Conservation (phyloP, 2,797 vertebrate species). For the Gymnoscopelus braueri region DNA sequence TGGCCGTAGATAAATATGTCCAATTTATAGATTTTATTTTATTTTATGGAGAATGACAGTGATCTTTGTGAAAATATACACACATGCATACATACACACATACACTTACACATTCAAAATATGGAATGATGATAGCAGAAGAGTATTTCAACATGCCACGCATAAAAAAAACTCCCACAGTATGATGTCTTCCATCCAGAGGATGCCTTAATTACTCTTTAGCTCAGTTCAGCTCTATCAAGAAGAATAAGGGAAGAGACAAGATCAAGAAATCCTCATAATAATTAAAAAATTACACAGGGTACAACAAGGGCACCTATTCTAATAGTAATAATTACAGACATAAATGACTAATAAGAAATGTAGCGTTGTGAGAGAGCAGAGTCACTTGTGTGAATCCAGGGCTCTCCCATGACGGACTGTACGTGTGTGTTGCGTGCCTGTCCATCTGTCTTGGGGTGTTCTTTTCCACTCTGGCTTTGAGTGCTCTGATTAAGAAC, state of each 20-base stretch:
- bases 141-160: background rate
- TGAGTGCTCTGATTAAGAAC: slow-evolving; percentile 58
- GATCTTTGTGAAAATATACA: background rate
- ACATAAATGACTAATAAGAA: slow-evolving; percentile 70
- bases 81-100: background rate
- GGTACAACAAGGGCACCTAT: slow-evolving; percentile 67
- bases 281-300: slow-evolving; percentile 78
- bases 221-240: slow-evolving; percentile 75
- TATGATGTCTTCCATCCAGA: slow-evolving; percentile 55
- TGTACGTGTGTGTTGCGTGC: slow-evolving; percentile 10
- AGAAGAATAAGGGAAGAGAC: slow-evolving; percentile 71
- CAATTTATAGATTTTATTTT: background rate
- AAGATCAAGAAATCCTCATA: slow-evolving; percentile 79
- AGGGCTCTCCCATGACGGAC: slow-evolving; percentile 28
- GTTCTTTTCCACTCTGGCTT: slow-evolving; percentile 47
- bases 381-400: slow-evolving; percentile 52
- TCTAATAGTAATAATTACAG: slow-evolving; percentile 76
- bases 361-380: slow-evolving; percentile 63
- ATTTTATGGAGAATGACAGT: background rate
- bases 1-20: background rate
- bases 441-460: slow-evolving; percentile 22
- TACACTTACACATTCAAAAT: slow-evolving; percentile 15
- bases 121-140: background rate
- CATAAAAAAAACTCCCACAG: slow-evolving; percentile 38
- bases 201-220: slow-evolving; percentile 64